These are phyloP conservation scores for Nymphalis polychloros DNA, from an alignment of 2,888 invertebrate genomes.

Conservation along the genomic window DNA sequence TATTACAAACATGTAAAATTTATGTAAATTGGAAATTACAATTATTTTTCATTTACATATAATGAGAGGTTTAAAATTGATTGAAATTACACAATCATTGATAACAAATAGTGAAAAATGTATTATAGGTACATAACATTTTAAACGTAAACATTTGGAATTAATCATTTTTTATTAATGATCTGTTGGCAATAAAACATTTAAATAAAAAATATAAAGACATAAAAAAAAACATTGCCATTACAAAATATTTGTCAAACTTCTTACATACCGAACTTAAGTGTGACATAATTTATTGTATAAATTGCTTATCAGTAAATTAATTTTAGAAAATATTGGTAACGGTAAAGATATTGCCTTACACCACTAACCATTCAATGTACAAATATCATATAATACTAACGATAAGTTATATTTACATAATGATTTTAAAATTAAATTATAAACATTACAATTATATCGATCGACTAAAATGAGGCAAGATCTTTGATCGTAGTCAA, in stretches of 20 bases:
- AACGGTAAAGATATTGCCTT: conserved; percentile 34
- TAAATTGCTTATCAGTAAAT: conserved; percentile 27
- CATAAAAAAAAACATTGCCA: conserved; percentile 6
- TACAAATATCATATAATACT: conserved; percentile 20
- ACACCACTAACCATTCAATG: conserved; percentile 33
- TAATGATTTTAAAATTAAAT: conserved; percentile 9
- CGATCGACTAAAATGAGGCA: conserved; percentile 24
- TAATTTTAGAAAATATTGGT: conserved; percentile 33
- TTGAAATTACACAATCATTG: too few species aligned
- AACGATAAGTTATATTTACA: conserved; percentile 25
- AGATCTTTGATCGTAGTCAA: conserved; percentile 11
- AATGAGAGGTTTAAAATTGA: too few species aligned
- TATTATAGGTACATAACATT: too few species aligned
- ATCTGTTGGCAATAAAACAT: too few species aligned
- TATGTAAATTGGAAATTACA: too few species aligned
- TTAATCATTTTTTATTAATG: too few species aligned
- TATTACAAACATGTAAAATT: background rate
- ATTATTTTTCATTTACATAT: background rate
- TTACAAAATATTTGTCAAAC: conserved; percentile 17
- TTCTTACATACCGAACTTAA: conserved; percentile 15
- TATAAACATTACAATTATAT: conserved; percentile 5
- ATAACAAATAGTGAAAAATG: too few species aligned
- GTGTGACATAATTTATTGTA: conserved; percentile 21
- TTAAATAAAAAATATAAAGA: background rate
- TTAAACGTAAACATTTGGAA: too few species aligned